These are phyloP conservation scores for Jordanella pulchra DNA, from an alignment of 2,797 vertebrate genomes.

Conservation along the genomic window DNA sequence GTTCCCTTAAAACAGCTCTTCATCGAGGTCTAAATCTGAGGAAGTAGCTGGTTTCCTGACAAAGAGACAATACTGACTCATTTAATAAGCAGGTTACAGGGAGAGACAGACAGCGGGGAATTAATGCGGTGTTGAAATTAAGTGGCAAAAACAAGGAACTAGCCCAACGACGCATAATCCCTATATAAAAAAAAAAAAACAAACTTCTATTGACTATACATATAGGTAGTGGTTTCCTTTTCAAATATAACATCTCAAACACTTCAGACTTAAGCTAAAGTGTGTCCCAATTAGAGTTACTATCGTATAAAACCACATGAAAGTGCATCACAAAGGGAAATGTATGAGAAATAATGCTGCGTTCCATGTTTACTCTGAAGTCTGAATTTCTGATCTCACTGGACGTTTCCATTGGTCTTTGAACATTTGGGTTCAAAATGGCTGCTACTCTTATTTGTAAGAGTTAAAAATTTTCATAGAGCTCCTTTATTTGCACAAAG, in stretches of 20 bases:
- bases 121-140: constrained; percentile 46
- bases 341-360: constrained; percentile 43
- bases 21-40: constrained; percentile 25
- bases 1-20: constrained; percentile 55
- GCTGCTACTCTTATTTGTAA: no score
- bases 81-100: constrained; percentile 38
- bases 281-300: constrained; percentile 59
- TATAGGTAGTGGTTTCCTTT: constrained; percentile 73
- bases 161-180: constrained; percentile 36
- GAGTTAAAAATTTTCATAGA: no score
- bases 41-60: constrained; percentile 18
- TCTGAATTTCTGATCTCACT: no score
- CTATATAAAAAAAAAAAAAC: constrained; percentile 18
- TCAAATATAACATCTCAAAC: constrained; percentile 52
- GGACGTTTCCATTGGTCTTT: no score
- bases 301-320: constrained; percentile 69
- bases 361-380: no score
- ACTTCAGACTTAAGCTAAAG: constrained; percentile 52
- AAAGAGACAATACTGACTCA: constrained; percentile 32
- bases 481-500: no score
- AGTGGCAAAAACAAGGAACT: constrained; percentile 52
- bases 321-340: constrained; percentile 77
- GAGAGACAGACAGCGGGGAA: constrained; percentile 41
- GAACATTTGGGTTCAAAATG: no score
- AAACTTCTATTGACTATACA: constrained; percentile 42